A percentile compares a stretch with the other conserved stretches of the same genome.
Evolutionary conservation across 2,113 vertebrate genomes (phyloP).

Genomic region (Aegithalos caudatus): DNA sequence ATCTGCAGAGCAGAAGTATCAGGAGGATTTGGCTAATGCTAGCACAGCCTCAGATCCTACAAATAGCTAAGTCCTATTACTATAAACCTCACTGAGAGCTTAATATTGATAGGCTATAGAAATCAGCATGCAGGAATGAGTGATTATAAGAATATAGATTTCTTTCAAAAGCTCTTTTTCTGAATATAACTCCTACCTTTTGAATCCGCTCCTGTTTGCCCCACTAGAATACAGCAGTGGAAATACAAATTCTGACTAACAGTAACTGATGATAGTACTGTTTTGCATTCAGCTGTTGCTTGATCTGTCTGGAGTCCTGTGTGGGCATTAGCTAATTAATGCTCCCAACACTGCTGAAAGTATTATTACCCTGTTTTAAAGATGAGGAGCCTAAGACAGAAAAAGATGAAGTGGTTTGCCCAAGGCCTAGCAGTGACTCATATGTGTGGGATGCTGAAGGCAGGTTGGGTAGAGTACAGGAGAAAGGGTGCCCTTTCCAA

Average conservation of each 20-base stretch:
- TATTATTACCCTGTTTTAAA: constrained; percentile 42
- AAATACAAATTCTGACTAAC: constrained; percentile 59
- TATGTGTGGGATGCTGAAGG: constrained; percentile 25
- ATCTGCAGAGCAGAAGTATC: neutral
- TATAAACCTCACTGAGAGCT: neutral
- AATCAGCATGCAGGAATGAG: neutral
- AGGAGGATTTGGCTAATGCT: neutral
- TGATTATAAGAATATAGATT: neutral
- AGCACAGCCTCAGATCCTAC: neutral
- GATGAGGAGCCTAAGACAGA: constrained; percentile 1
- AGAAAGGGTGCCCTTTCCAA: constrained; percentile 10
- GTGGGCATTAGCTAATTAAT: constrained; percentile 50
- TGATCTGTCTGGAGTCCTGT: constrained; percentile 44
- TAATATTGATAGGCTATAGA: constrained; percentile 7
- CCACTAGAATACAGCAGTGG: neutral
- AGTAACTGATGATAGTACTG: constrained; percentile 32
- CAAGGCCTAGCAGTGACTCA: constrained; percentile 44
- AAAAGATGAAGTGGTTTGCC: constrained; percentile 42
- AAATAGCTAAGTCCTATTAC: neutral
- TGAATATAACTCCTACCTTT: neutral
- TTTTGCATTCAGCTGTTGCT: constrained; percentile 15
- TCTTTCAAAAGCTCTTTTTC: neutral
- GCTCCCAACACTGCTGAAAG: neutral
- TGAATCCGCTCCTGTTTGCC: neutral
- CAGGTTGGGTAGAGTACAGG: neutral